Conservation (phyloP, 2,888 invertebrate genomes). For the Drepana falcataria region DNA sequence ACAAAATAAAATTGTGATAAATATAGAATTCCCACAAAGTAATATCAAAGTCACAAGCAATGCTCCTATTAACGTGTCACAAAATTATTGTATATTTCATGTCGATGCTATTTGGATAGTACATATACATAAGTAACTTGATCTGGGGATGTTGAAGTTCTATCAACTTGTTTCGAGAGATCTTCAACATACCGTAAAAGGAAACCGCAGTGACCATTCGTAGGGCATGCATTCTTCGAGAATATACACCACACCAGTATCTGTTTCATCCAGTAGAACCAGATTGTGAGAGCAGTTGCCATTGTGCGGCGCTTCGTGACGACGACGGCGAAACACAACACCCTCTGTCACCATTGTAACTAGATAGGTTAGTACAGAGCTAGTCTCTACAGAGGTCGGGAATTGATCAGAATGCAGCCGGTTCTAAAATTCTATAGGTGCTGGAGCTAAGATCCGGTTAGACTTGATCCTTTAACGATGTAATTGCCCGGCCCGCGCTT, state of each 20-base stretch:
- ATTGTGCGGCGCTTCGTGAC: slow-evolving; percentile 42
- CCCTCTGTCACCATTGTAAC: slow-evolving; percentile 54
- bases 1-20: too few species aligned
- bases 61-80: too few species aligned
- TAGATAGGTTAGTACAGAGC: slow-evolving; percentile 27
- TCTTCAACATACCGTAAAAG: slow-evolving; percentile 18
- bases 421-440: slow-evolving; percentile 25
- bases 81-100: too few species aligned
- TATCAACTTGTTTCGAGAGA: background rate
- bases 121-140: too few species aligned
- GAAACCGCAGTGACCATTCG: slow-evolving; percentile 10
- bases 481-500: slow-evolving; percentile 31
- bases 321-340: slow-evolving; percentile 57
- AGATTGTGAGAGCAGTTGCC: slow-evolving; percentile 34
- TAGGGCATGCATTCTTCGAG: slow-evolving; percentile 14
- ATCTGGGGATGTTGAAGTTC: too few species aligned
- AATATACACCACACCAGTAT: slow-evolving; percentile 27
- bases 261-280: slow-evolving; percentile 48
- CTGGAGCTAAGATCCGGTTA: slow-evolving; percentile 23
- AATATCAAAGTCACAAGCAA: too few species aligned
- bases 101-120: too few species aligned
- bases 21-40: too few species aligned
- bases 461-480: slow-evolving; percentile 25
- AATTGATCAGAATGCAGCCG: slow-evolving; percentile 40
- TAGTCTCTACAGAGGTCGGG: slow-evolving; percentile 33